phyloP scores from a whole-genome alignment of 1,140 invertebrate species.

The Leptonema lineaticorne region DNA sequence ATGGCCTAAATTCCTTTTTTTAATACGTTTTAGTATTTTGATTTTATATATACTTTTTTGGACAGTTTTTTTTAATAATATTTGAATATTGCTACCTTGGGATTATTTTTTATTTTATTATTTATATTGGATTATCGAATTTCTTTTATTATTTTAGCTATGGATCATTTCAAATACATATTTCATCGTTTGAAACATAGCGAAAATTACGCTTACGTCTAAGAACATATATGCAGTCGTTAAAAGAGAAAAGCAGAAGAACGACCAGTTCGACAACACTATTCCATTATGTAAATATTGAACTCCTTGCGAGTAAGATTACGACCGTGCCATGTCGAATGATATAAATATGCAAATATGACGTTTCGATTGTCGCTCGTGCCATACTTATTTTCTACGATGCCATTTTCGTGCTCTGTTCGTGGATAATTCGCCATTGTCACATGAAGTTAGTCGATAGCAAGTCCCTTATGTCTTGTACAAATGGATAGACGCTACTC shows the following conservation, averaged over 20 bases:
- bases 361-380: constrained; percentile 6
- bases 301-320: background rate
- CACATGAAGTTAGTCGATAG: too few relatives aligned
- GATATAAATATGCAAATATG: constrained; percentile 15
- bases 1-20: background rate
- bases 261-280: constrained; percentile 11
- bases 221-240: constrained; percentile 7
- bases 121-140: background rate
- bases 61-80: too few relatives aligned
- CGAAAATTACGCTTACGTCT: background rate
- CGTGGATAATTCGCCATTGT: background rate
- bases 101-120: background rate
- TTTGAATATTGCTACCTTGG: background rate
- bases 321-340: background rate
- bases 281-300: constrained; percentile 14
- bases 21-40: too few relatives aligned
- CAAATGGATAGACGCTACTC: background rate
- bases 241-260: constrained; percentile 7
- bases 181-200: background rate
- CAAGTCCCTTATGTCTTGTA: background rate
- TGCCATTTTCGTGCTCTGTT: background rate
- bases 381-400: constrained; percentile 12
- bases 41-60: too few relatives aligned
- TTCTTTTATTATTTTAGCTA: background rate
- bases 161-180: background rate